Conservation (phyloP, 2,797 vertebrate genomes). For the Pantherophis vulpinus region DNA sequence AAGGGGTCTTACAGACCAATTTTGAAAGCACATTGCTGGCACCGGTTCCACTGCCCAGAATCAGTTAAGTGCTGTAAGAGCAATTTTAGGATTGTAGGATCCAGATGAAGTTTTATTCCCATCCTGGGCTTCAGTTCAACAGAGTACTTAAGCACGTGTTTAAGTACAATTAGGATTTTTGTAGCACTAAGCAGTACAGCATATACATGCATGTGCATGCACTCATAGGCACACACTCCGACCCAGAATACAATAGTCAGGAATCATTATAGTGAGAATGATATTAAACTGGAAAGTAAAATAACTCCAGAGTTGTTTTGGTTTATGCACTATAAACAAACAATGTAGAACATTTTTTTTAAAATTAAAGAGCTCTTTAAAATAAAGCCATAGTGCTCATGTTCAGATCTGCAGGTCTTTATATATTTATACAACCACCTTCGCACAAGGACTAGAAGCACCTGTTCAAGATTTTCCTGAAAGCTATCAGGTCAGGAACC, state of each 20-base stretch:
- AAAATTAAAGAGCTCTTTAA: not conserved
- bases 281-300: conserved; percentile 7
- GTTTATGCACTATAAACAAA: not conserved
- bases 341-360: not conserved
- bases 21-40: conserved; percentile 31
- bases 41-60: not conserved
- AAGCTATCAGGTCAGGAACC: not conserved
- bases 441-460: not conserved
- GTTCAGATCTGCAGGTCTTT: not conserved
- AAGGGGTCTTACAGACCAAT: conserved; percentile 17
- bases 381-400: not conserved
- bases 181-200: not conserved
- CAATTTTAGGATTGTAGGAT: not conserved
- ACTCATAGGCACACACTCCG: not conserved
- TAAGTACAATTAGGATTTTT: conserved; percentile 17
- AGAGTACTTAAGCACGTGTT: conserved; percentile 31
- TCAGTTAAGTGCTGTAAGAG: not conserved
- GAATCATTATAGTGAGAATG: not conserved
- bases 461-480: not conserved
- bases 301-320: not conserved
- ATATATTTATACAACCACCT: not conserved
- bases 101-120: conserved; percentile 16
- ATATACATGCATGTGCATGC: not conserved
- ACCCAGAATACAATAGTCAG: not conserved
- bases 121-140: conserved; percentile 27